Evolutionary conservation across 2,888 invertebrate genomes (phyloP).

Genomic region (Orgyia antiqua): DNA sequence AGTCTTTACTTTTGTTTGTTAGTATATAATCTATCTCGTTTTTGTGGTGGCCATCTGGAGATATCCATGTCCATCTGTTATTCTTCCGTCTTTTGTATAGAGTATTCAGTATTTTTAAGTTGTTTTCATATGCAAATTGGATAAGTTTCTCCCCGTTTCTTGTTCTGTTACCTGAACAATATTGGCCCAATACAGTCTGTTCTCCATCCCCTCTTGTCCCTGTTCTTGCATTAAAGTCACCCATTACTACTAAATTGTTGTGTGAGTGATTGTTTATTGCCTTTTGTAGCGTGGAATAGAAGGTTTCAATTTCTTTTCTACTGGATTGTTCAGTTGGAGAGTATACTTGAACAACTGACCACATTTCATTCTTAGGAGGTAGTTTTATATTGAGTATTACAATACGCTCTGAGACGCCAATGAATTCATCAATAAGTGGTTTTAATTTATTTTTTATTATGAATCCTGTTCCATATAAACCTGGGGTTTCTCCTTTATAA

Average conservation of each 20-base stretch:
- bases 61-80: too few species aligned
- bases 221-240: neutral
- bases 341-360: slow-evolving; percentile 10
- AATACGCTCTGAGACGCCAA: neutral
- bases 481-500: too few species aligned
- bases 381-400: slow-evolving; percentile 7
- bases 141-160: neutral
- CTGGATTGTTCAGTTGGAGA: slow-evolving; percentile 13
- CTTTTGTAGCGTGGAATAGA: slow-evolving; percentile 2
- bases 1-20: neutral
- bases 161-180: slow-evolving; percentile 1
- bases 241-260: neutral
- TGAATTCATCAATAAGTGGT: neutral
- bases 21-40: slow-evolving; percentile 1
- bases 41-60: neutral
- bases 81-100: neutral
- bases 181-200: neutral
- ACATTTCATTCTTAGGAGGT: slow-evolving; percentile 3
- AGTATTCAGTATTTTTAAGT: slow-evolving; percentile 1
- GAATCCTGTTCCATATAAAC: too few species aligned
- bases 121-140: neutral
- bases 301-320: slow-evolving; percentile 9
- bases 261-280: neutral
- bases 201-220: neutral
- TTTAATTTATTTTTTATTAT: too few species aligned